phyloP scores from a whole-genome alignment of 2,888 invertebrate species.

The Craniophora ligustri region DNA sequence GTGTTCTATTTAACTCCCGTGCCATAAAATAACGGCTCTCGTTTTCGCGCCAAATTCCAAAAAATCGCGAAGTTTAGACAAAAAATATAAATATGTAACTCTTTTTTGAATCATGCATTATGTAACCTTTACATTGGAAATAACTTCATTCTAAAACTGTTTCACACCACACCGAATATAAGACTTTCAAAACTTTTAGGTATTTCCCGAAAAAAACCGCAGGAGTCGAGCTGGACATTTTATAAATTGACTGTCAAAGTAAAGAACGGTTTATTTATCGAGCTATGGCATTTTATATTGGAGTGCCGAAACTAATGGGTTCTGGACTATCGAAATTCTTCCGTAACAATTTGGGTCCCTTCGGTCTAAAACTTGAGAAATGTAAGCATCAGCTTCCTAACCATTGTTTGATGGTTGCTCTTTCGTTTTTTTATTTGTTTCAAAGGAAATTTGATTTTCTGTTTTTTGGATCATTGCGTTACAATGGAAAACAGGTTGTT shows the following conservation, averaged over 20 bases:
- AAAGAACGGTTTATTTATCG: conserved; percentile 58
- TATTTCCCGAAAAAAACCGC: conserved; percentile 33
- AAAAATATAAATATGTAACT: too few relatives aligned
- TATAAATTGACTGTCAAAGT: conserved; percentile 58
- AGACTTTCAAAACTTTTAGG: conserved; percentile 33
- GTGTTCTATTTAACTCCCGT: too few relatives aligned
- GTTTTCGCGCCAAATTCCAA: too few relatives aligned
- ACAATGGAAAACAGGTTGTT: neutral
- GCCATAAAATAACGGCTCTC: too few relatives aligned
- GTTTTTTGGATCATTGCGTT: neutral
- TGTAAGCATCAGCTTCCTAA: conserved; percentile 43
- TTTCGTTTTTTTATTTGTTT: conserved; percentile 16
- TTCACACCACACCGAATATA: conserved; percentile 17
- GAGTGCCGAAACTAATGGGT: conserved; percentile 58
- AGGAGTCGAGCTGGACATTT: conserved; percentile 46
- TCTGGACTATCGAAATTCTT: conserved; percentile 61
- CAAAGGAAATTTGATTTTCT: neutral
- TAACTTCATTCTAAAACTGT: conserved; percentile 12
- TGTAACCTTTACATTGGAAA: conserved; percentile 7
- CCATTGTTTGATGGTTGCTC: conserved; percentile 32
- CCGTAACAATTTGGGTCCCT: conserved; percentile 60
- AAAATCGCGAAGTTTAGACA: too few relatives aligned
- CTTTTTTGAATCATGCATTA: too few relatives aligned
- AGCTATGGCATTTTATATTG: conserved; percentile 54
- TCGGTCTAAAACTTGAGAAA: conserved; percentile 42